A percentile compares a stretch with the other conserved stretches of the same genome.
phyloP scores from a whole-genome alignment of 2,888 invertebrate species.

The Bursaphelenchus okinawaensis region DNA sequence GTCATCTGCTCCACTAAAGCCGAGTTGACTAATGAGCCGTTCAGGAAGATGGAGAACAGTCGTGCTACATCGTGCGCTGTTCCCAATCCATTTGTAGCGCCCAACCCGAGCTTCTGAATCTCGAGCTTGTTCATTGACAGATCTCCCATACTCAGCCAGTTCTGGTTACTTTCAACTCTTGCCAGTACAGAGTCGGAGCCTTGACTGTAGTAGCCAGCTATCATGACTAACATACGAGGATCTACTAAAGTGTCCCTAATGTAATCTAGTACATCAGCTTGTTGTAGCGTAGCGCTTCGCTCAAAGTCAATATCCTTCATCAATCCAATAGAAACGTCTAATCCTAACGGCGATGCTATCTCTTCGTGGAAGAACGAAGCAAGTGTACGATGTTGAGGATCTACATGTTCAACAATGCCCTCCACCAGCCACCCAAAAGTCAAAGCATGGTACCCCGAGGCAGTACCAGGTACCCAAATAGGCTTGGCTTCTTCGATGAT shows the following conservation, averaged over 20 bases:
- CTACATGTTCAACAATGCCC: constrained; percentile 26
- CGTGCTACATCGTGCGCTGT: constrained; percentile 37
- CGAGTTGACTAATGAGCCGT: constrained; percentile 39
- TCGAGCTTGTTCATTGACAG: constrained; percentile 43
- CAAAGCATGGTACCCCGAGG: constrained; percentile 53
- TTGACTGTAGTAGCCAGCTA: constrained; percentile 31
- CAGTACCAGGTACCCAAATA: constrained; percentile 56
- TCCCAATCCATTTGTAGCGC: constrained; percentile 43
- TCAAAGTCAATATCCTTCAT: constrained; percentile 17
- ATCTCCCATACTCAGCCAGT: constrained; percentile 40
- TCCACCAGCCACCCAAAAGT: constrained; percentile 23
- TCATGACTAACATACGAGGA: constrained; percentile 39
- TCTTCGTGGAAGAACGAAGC: constrained; percentile 54
- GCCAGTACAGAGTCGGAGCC: constrained; percentile 35
- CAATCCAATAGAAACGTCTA: constrained; percentile 42
- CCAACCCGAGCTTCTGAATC: constrained; percentile 36
- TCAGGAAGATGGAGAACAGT: constrained; percentile 37
- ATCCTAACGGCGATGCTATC: constrained; percentile 39
- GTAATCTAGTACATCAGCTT: constrained; percentile 38
- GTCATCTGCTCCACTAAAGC: constrained; percentile 31
- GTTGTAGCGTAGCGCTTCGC: constrained; percentile 33
- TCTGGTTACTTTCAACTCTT: constrained; percentile 36
- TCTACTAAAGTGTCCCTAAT: constrained; percentile 38
- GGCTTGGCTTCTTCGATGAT: constrained; percentile 57
- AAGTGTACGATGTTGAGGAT: constrained; percentile 36